A percentile compares a stretch with the other conserved stretches of the same genome.
Conservation (phyloP, 2,113 vertebrate species). For the Motacilla alba region DNA sequence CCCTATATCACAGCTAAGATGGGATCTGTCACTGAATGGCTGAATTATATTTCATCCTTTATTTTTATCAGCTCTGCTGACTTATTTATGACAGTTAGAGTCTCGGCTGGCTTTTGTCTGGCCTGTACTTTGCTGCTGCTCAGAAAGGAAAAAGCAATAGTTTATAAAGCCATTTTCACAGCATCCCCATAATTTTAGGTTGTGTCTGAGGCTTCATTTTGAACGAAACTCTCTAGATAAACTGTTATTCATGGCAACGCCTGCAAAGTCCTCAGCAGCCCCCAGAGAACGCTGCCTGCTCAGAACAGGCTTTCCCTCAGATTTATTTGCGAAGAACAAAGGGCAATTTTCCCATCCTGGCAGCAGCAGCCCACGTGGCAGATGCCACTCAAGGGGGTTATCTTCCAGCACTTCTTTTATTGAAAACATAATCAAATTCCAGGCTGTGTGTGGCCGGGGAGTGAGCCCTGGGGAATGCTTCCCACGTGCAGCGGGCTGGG, state of each 20-base stretch:
- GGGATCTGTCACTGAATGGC: slow-evolving; percentile 44
- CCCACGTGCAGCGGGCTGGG: accelerated
- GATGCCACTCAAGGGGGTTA: background rate
- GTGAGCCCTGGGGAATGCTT: background rate
- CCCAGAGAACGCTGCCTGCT: slow-evolving; percentile 31
- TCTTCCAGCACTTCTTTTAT: background rate
- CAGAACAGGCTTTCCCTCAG: slow-evolving; percentile 22
- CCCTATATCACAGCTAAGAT: slow-evolving; percentile 48
- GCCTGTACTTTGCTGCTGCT: background rate
- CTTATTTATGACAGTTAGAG: slow-evolving; percentile 51
- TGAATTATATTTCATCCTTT: slow-evolving; percentile 67
- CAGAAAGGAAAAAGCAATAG: slow-evolving; percentile 2
- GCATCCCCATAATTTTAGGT: slow-evolving; percentile 41
- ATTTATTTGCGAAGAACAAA: slow-evolving; percentile 47
- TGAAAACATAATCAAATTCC: background rate
- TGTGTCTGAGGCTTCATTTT: slow-evolving; percentile 42
- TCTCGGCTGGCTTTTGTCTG: slow-evolving; percentile 24
- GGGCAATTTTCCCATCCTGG: slow-evolving; percentile 36
- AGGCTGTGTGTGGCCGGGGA: accelerated
- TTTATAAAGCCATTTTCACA: slow-evolving; percentile 59
- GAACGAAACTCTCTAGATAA: slow-evolving; percentile 48
- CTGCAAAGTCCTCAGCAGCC: slow-evolving; percentile 49
- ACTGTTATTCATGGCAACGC: slow-evolving; percentile 48
- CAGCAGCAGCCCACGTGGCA: background rate
- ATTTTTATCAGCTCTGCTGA: slow-evolving; percentile 52